Percentiles rank a stretch among this genome's conserved stretches.
Conservation (phyloP, 2,797 vertebrate genomes). For the Diplodus puntazzo region DNA sequence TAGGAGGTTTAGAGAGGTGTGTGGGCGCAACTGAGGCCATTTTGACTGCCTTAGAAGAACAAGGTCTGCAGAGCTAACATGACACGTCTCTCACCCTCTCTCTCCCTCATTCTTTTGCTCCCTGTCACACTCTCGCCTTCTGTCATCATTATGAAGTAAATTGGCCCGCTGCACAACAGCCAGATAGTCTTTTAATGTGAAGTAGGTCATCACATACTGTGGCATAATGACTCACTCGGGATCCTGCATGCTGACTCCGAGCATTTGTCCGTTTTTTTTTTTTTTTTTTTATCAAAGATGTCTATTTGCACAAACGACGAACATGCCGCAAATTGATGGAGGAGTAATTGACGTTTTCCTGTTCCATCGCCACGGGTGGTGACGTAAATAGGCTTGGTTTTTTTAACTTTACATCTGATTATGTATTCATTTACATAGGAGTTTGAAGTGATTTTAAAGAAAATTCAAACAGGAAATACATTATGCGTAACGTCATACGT, state of each 20-base stretch:
- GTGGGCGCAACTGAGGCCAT: constrained; percentile 66
- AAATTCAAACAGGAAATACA: constrained; percentile 26
- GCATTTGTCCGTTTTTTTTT: constrained; percentile 39
- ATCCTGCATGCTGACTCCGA: constrained; percentile 25
- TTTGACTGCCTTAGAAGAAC: constrained; percentile 62
- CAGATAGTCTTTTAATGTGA: constrained; percentile 64
- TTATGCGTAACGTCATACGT: constrained; percentile 4
- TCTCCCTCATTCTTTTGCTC: constrained; percentile 30
- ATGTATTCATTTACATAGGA: constrained; percentile 8
- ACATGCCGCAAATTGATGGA: constrained; percentile 27
- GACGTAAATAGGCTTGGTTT: constrained; percentile 13
- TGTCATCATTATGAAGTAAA: constrained; percentile 60
- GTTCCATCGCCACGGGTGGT: constrained; percentile 5
- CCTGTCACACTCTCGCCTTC: constrained; percentile 43
- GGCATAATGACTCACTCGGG: constrained; percentile 57
- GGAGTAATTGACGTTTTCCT: not conserved
- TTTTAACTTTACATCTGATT: not conserved
- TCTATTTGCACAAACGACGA: constrained; percentile 3
- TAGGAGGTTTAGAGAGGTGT: constrained; percentile 64
- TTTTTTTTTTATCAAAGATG: constrained; percentile 10
- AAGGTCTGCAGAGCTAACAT: constrained; percentile 47
- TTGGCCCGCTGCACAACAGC: constrained; percentile 57
- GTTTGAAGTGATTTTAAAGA: constrained; percentile 11
- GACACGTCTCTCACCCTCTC: constrained; percentile 33
- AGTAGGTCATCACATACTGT: constrained; percentile 63